Conservation (phyloP, 2,888 invertebrate species). For the Pogonocherus hispidulus region DNA sequence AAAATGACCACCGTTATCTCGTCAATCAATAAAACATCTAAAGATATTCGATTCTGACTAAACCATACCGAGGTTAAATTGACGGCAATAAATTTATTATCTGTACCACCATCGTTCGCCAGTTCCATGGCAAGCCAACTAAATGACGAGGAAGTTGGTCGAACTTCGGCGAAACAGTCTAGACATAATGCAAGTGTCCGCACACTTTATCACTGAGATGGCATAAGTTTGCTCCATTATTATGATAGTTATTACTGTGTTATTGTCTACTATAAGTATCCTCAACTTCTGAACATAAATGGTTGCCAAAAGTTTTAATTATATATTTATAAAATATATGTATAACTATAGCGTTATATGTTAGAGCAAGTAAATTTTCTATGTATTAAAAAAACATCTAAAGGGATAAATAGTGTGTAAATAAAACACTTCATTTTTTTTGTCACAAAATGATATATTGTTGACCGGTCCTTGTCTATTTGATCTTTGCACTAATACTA, state of each 20-base stretch:
- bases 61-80: constrained; percentile 5
- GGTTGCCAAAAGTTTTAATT: constrained; percentile 46
- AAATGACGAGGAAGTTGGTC: constrained; percentile 33
- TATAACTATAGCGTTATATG: neutral
- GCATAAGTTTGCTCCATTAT: constrained; percentile 58
- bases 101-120: constrained; percentile 19
- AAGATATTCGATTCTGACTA: too few relatives aligned
- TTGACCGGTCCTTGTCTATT: too few relatives aligned
- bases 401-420: too few relatives aligned
- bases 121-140: constrained; percentile 16
- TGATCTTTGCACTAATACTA: too few relatives aligned
- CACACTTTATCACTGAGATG: constrained; percentile 53
- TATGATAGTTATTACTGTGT: constrained; percentile 61
- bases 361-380: too few relatives aligned
- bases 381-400: too few relatives aligned
- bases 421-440: too few relatives aligned
- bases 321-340: constrained; percentile 15
- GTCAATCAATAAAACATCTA: too few relatives aligned
- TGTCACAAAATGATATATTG: too few relatives aligned
- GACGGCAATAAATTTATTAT: constrained; percentile 26
- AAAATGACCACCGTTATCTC: too few relatives aligned
- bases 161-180: constrained; percentile 57
- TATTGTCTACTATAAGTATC: constrained; percentile 58
- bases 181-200: constrained; percentile 56
- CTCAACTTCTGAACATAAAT: constrained; percentile 47